phyloP scores from a whole-genome alignment of 1,140 invertebrate species.

The Paraescarpia echinospica region DNA sequence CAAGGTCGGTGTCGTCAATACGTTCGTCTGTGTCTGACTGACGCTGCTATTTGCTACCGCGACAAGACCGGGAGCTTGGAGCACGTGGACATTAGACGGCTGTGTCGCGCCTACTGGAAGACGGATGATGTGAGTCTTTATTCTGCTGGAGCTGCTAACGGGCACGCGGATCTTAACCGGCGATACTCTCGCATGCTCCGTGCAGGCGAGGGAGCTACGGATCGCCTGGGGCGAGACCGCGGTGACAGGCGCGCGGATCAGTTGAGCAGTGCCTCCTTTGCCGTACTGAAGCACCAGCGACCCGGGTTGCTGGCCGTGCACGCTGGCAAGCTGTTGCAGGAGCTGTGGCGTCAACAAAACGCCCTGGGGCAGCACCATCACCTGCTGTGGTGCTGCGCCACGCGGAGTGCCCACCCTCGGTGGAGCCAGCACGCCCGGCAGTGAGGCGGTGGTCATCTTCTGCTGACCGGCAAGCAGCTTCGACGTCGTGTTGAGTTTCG shows the following conservation, averaged over 20 bases:
- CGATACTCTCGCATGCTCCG: not conserved
- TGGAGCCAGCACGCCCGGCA: not conserved
- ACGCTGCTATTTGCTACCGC: not conserved
- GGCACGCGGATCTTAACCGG: not conserved
- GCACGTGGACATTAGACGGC: not conserved
- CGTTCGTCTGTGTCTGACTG: not conserved
- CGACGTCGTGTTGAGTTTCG: too few relatives aligned
- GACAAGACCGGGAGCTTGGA: not conserved
- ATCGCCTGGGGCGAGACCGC: not conserved
- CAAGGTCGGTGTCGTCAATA: not conserved
- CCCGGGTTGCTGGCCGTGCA: not conserved
- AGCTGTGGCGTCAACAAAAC: not conserved
- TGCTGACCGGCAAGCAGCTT: not conserved
- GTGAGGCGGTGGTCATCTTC: not conserved
- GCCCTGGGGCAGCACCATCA: not conserved
- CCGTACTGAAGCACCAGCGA: not conserved
- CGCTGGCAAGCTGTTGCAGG: not conserved
- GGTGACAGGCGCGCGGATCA: not conserved
- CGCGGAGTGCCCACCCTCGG: not conserved
- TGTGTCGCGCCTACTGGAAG: not conserved
- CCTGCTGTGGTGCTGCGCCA: not conserved
- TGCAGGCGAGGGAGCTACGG: too few relatives aligned
- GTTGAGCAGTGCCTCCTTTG: not conserved
- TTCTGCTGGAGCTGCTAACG: not conserved
- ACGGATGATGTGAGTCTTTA: not conserved